Percentiles rank a stretch among this genome's conserved stretches.
phyloP scores from a whole-genome alignment of 2,888 invertebrate species.

The Tricholauxania praeusta region DNA sequence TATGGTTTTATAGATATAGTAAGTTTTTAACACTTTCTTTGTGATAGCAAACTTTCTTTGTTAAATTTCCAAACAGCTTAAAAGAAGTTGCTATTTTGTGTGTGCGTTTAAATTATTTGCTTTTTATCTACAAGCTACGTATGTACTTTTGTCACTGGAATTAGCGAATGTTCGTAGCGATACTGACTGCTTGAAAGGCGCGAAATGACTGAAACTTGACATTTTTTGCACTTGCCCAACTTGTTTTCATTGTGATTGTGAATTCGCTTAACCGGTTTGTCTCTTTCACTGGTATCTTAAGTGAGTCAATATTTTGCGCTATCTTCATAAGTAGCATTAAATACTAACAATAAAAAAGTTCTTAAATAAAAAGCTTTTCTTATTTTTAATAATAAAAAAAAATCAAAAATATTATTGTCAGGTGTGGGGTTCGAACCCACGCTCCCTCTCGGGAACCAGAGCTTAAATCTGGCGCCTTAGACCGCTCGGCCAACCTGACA shows the following conservation, averaged over 20 bases:
- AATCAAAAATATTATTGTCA: conserved; percentile 46
- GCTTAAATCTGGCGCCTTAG: conserved; percentile 85
- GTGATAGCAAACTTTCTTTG: no score
- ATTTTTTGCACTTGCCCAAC: conserved; percentile 8
- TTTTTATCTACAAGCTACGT: no score
- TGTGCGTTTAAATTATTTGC: no score
- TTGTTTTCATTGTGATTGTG: conserved; percentile 12
- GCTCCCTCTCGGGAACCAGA: conserved; percentile 82
- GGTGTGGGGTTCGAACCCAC: conserved; percentile 74
- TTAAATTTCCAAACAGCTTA: no score
- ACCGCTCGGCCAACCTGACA: conserved; percentile 82
- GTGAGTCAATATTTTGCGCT: neutral
- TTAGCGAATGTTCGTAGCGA: no score
- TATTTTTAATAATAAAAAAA: no score
- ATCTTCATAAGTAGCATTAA: conserved; percentile 15
- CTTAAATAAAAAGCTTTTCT: conserved; percentile 31
- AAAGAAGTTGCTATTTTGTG: no score
- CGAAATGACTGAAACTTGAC: conserved; percentile 13
- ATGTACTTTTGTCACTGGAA: no score
- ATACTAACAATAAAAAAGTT: conserved; percentile 31
- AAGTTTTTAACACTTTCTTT: neutral
- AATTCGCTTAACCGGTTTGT: conserved; percentile 18
- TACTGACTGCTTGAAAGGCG: conserved; percentile 1
- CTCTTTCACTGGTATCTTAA: no score
- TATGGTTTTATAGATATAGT: neutral